phyloP scores from a whole-genome alignment of 1,140 invertebrate genomes.

The Argopecten irradians region DNA sequence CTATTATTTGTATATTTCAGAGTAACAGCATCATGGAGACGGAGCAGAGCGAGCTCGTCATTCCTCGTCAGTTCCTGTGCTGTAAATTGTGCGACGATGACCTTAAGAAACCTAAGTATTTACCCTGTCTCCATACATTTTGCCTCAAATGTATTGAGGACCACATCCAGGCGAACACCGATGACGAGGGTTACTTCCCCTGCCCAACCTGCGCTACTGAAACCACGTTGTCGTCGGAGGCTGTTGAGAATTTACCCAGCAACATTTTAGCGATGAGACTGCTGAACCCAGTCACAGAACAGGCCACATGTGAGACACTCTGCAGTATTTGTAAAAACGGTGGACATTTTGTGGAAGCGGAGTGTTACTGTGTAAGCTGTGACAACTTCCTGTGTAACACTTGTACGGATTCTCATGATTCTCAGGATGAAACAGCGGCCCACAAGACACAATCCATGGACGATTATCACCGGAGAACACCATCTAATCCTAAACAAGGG shows the following conservation, averaged over 20 bases:
- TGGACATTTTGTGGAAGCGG: conserved; percentile 58
- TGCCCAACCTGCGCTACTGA: conserved; percentile 68
- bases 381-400: conserved; percentile 63
- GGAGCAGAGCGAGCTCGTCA: conserved; percentile 61
- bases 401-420: conserved; percentile 53
- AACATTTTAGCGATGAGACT: conserved; percentile 67
- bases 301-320: conserved; percentile 46
- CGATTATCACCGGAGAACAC: conserved; percentile 40
- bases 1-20: conserved; percentile 43
- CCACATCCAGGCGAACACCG: conserved; percentile 51
- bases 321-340: conserved; percentile 61
- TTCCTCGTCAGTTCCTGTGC: conserved; percentile 67
- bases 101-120: conserved; percentile 83
- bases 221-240: conserved; percentile 39
- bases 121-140: conserved; percentile 94
- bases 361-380: conserved; percentile 64
- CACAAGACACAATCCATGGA: conserved; percentile 62
- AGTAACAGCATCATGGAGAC: conserved; percentile 59
- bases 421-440: conserved; percentile 48
- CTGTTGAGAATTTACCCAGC: conserved; percentile 51
- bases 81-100: conserved; percentile 73
- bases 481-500: conserved; percentile 26
- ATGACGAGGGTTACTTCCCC: conserved; percentile 52
- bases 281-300: conserved; percentile 51
- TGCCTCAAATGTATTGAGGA: conserved; percentile 87